Evolutionary conservation across 2,797 vertebrate genomes (phyloP), one percentile per base, ranked within the genome.

Genomic region (Ambastaia sidthimunki): DNA sequence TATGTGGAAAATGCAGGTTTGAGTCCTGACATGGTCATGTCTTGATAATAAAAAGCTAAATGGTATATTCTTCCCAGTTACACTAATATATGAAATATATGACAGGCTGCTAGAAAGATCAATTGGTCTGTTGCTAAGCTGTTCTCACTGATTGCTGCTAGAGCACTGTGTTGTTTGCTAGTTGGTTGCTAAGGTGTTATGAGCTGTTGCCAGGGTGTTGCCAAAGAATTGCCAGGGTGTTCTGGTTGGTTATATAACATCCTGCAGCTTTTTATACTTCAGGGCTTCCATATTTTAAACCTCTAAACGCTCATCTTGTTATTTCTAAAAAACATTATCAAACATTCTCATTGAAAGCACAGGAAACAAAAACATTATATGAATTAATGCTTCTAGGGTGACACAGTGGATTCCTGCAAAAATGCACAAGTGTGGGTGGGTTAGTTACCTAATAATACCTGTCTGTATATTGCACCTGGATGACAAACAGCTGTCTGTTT

Each of bases 401-500:
- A 21, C 18, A 59, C 31, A 19, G 86, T 69, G 62, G 59, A 81
- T 11, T 71, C 16, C 60, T 65, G 47, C n/a, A 65, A 37, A 31
- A 48, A 37, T 54, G 47, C 19, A 41, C 81, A 85, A 77, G 18
- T 80, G 66, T 89, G 83, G 62, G 50, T 78, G 31, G 34, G 60
- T 23, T 55, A 57, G 71, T 83, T 90, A 90, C 82, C 69, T 67
- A 81, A 92, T 86, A 87, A 84, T 55, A 59, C 50, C 28, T 76
- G 37, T 83, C 86, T 81, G 86, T 81, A 80, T 87, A 83, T 88
- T 86, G 85, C 86, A 74, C 66, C 70, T 66, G 63, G 80, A 88
- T 89, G 86, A 91, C 87, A 88, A 88, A 76, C 86, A 88, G 88
- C 88, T 87, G 86, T 90, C 88, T 85, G 80, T 87, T 86, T 86